Conservation (phyloP, 2,113 vertebrate genomes). For the Zosterops japonicus region DNA sequence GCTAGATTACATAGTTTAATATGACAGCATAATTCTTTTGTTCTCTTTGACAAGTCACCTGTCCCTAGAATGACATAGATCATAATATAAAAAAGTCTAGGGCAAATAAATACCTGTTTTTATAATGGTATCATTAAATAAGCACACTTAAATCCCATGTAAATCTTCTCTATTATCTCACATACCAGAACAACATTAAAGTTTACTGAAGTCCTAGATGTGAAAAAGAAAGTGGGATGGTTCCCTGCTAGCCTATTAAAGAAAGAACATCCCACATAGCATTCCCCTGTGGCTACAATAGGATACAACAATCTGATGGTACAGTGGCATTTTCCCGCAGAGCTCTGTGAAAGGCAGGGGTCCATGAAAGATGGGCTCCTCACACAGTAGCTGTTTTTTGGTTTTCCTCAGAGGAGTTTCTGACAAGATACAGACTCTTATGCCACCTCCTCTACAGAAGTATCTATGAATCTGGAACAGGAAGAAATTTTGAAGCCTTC, state of each 20-base stretch:
- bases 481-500: neutral
- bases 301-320: neutral
- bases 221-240: neutral
- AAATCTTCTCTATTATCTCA: neutral
- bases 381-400: rapidly evolving
- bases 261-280: neutral
- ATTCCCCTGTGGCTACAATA: neutral
- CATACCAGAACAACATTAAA: neutral
- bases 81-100: neutral
- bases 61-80: neutral
- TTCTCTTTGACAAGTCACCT: neutral
- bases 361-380: neutral
- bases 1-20: neutral
- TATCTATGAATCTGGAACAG: neutral
- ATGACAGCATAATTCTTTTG: neutral
- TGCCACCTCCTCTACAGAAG: neutral
- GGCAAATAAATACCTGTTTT: neutral
- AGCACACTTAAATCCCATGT: neutral
- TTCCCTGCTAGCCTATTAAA: neutral
- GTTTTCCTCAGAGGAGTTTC: neutral
- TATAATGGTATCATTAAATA: neutral
- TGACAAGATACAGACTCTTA: neutral
- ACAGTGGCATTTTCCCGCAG: neutral
- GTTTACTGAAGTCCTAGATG: neutral
- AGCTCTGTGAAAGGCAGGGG: neutral